Percentiles rank a stretch among this genome's conserved stretches.
These are phyloP conservation scores for Herpetotheres cachinnans DNA, from an alignment of 2,113 vertebrate genomes.

Conservation along the genomic window DNA sequence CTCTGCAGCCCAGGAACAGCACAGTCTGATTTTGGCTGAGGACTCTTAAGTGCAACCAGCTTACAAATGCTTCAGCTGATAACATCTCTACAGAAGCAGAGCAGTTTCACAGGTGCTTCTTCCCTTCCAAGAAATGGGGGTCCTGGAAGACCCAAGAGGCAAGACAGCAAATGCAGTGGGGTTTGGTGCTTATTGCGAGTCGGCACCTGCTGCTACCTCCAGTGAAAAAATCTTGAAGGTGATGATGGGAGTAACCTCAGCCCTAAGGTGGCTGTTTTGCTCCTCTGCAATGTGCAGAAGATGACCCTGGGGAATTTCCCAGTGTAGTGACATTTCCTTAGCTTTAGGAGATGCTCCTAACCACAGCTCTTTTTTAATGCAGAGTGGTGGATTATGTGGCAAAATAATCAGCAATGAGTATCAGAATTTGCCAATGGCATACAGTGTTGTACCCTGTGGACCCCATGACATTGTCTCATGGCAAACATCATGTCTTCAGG, in stretches of 20 bases:
- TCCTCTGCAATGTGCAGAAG: not conserved
- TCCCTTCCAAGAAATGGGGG: not conserved
- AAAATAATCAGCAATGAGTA: not conserved
- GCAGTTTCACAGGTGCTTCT: not conserved
- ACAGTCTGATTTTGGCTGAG: not conserved
- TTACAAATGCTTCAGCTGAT: not conserved
- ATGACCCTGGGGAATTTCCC: not conserved
- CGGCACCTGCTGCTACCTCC: not conserved
- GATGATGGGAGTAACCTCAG: not conserved
- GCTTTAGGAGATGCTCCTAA: not conserved
- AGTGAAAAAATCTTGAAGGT: not conserved
- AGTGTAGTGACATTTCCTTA: not conserved
- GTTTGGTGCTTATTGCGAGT: not conserved
- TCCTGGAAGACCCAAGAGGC: not conserved
- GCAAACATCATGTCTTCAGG: not conserved
- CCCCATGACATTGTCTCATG: fast-evolving
- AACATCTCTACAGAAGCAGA: not conserved
- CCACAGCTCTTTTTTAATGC: not conserved
- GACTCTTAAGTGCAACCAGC: not conserved
- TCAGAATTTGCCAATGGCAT: not conserved
- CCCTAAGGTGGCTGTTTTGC: not conserved
- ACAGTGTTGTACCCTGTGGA: not conserved
- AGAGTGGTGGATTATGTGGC: not conserved
- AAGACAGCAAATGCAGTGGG: not conserved
- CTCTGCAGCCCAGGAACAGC: not conserved